Evolutionary conservation across 2,113 vertebrate species (phyloP), one percentile per base, ranked within the genome.

Genomic region (Smithornis capensis): DNA sequence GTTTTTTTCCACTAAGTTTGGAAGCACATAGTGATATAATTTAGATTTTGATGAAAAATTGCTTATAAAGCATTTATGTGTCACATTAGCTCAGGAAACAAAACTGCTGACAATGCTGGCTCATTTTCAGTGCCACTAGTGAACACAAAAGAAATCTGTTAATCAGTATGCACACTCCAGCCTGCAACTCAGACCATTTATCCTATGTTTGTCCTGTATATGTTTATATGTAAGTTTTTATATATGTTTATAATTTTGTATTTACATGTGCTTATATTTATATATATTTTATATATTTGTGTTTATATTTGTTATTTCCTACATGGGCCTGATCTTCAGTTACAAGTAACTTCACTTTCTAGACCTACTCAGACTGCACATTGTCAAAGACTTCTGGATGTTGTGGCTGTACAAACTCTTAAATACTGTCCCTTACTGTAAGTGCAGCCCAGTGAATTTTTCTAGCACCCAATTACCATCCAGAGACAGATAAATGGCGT

Each of bases 61-160:
- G 49, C n/a, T 95, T 64, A 63, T 62, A 55, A 63, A 84, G 60
- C 62, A 83, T 23, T 52, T 92, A 35, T 92, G 78, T 75, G 64
- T 87, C 57, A 59, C 24, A 37, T 86, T 91, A 96, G 56, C 76
- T 92, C 57, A 92, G 78, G 44, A 96, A 96, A 96, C 78, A n/a
- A 74, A 88, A 57, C 4, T 19, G 17, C 17, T 53, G 82, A 67
- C 24, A 27, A 11, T 57, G 14, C 33, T 92, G 62, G 16, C 19
- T 65, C 21, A 53, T 21, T 57, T 68, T 96, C 56, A 92, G n/a
- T 9, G 82, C 38, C 15, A 27, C 55, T 92, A 92, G 37, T 47
- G 63, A 94, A 40, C 56, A 81, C 21, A 95, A 33, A 7, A 87
- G 49, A 52, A n/a, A 67, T 87, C n/a, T 83, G 12, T 25, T 40